Evolutionary conservation across 2,888 invertebrate genomes (phyloP).

Genomic region (Diarsia rubi): DNA sequence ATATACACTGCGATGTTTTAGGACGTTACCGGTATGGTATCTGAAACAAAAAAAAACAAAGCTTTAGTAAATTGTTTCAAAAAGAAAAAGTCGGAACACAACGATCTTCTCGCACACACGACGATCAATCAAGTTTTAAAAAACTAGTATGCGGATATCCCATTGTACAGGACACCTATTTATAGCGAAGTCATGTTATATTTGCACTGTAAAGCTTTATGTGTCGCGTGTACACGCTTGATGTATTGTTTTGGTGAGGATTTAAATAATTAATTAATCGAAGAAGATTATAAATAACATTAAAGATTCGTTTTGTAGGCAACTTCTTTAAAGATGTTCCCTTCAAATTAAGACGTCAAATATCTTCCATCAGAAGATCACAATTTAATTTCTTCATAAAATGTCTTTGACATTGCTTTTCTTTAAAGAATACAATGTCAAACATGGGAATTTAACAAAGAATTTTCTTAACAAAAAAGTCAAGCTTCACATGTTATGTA

Average conservation of each 20-base stretch:
- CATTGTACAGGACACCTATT: too few species aligned
- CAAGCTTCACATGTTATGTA: slow-evolving; percentile 16
- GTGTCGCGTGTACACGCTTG: too few species aligned
- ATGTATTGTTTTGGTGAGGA: too few species aligned
- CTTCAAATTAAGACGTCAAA: background rate
- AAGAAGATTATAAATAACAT: background rate
- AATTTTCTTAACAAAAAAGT: slow-evolving; percentile 5
- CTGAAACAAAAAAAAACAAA: slow-evolving; percentile 82
- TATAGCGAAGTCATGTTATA: too few species aligned
- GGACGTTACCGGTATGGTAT: slow-evolving; percentile 66
- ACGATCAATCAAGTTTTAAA: too few species aligned
- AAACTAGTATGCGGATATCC: too few species aligned
- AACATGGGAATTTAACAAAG: slow-evolving; percentile 3
- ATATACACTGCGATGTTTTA: slow-evolving; percentile 73
- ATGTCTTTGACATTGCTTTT: background rate
- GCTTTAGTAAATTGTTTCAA: slow-evolving; percentile 6
- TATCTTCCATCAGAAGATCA: too few species aligned
- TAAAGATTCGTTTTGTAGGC: background rate
- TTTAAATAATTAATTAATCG: background rate
- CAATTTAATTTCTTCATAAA: too few species aligned
- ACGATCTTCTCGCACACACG: too few species aligned
- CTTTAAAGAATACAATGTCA: slow-evolving; percentile 2
- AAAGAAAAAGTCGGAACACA: background rate
- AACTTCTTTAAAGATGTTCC: background rate
- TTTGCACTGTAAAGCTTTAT: too few species aligned